These are phyloP conservation scores for Siderastrea siderea DNA, from an alignment of 92 coral and sea anemone species.

Conservation along the genomic window DNA sequence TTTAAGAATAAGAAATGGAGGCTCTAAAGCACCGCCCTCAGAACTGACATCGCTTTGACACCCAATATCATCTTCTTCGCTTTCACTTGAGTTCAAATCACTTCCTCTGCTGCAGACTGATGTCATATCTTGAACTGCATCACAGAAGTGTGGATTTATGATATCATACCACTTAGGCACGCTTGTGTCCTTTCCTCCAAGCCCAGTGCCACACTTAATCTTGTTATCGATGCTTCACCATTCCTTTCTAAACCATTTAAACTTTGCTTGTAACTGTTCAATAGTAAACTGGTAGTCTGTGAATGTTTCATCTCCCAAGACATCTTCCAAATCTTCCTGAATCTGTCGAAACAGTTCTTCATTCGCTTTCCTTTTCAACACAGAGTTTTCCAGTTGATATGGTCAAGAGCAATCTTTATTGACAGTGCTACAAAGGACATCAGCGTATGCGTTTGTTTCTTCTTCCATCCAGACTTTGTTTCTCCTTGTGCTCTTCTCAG, in stretches of 20 bases:
- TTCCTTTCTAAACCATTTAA: conserved; percentile 64
- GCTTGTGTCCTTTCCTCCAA: not conserved
- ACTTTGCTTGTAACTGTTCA: conserved; percentile 59
- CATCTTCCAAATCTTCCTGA: conserved; percentile 37
- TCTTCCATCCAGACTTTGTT: conserved; percentile 41
- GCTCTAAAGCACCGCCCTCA: not conserved
- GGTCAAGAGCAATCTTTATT: conserved; percentile 48
- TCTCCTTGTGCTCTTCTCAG: not conserved
- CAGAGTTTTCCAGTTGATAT: conserved; percentile 43
- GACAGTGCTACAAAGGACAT: conserved; percentile 36
- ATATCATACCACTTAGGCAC: conserved; percentile 32
- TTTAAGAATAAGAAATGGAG: conserved; percentile 2
- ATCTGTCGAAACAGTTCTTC: conserved; percentile 45
- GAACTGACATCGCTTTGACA: conserved; percentile 36
- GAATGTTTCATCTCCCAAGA: conserved; percentile 1
- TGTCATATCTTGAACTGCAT: conserved; percentile 53
- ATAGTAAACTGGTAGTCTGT: not conserved
- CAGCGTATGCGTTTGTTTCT: conserved; percentile 30
- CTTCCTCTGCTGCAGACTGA: conserved; percentile 60
- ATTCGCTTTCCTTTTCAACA: conserved; percentile 60
- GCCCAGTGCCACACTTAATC: conserved; percentile 31
- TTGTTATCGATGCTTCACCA: conserved; percentile 65
- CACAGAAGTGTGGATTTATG: conserved; percentile 49
- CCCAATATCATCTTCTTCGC: conserved; percentile 21
- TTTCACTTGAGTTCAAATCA: conserved; percentile 13